Conservation (phyloP, 1,140 invertebrate genomes). For the Pogonomyrmex californicus region DNA sequence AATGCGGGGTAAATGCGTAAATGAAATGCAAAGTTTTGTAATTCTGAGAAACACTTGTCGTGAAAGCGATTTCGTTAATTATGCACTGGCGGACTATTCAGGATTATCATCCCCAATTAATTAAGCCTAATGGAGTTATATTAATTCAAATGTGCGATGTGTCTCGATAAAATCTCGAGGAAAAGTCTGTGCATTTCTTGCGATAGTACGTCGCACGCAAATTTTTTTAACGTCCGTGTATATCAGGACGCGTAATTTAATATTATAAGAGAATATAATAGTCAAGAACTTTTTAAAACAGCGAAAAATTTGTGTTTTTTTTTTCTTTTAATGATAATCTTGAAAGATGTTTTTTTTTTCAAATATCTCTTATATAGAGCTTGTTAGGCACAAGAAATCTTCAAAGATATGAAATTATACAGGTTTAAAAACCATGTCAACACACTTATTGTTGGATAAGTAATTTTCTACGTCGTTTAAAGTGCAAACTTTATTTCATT, state of each 20-base stretch:
- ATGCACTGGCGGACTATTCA: not conserved
- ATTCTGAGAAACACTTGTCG: not conserved
- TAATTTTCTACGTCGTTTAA: not conserved
- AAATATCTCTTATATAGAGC: not conserved
- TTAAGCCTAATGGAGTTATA: constrained; percentile 47
- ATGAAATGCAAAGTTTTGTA: not conserved
- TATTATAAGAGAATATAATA: not conserved
- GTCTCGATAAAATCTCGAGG: not conserved
- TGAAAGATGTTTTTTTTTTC: not conserved
- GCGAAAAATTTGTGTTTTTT: no score
- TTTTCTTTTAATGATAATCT: not conserved
- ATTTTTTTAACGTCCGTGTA: not conserved
- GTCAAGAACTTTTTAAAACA: no score
- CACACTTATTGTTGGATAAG: not conserved
- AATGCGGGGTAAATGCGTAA: not conserved
- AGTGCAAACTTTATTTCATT: constrained; percentile 18
- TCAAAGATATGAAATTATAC: not conserved
- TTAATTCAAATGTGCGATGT: constrained; percentile 6
- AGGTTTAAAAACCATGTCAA: not conserved
- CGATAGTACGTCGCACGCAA: not conserved
- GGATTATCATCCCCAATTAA: constrained; percentile 28
- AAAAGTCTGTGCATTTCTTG: constrained; percentile 9
- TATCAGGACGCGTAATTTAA: constrained; percentile 3
- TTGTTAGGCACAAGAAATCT: not conserved
- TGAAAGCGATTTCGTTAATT: not conserved